Conservation (phyloP, 1,140 invertebrate genomes). For the Cepaea nemoralis region DNA sequence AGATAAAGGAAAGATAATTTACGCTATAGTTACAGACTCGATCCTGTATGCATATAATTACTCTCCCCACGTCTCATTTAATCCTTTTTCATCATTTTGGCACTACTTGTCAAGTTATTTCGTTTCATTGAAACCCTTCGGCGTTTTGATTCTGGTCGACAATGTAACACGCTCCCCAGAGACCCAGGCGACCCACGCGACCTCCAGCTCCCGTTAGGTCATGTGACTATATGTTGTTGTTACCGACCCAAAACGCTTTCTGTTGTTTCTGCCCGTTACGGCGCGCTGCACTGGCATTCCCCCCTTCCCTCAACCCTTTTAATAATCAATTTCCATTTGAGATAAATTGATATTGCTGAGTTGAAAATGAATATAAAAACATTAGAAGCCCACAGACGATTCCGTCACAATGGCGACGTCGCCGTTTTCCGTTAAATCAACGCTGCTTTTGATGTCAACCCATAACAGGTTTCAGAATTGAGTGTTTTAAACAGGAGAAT, state of each 20-base stretch:
- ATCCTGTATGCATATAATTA: slow-evolving; percentile 7
- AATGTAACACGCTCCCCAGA: background rate
- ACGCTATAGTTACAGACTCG: background rate
- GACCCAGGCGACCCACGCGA: background rate
- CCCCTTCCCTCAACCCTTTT: background rate
- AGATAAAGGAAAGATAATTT: slow-evolving; percentile 15
- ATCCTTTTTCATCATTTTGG: slow-evolving; percentile 9
- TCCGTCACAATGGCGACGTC: background rate
- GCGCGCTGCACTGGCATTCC: background rate
- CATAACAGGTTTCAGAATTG: background rate
- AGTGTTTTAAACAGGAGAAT: slow-evolving; percentile 3
- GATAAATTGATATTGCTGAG: slow-evolving; percentile 29
- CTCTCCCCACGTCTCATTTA: slow-evolving; percentile 8
- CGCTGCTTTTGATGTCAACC: background rate
- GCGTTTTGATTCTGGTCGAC: slow-evolving; percentile 11
- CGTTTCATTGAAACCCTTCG: slow-evolving; percentile 19
- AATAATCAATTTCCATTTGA: slow-evolving; percentile 36
- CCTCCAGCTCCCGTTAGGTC: background rate
- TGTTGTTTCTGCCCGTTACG: background rate
- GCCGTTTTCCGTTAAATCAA: background rate
- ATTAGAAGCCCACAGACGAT: slow-evolving; percentile 4
- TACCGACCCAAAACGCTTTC: background rate
- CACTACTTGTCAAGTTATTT: slow-evolving; percentile 22
- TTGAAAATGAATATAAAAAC: slow-evolving; percentile 24
- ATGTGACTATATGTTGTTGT: background rate